These are phyloP conservation scores for Sanderia malayensis DNA, from an alignment of 30 jellyfish, hydroid and myxozoan species.

Conservation along the genomic window DNA sequence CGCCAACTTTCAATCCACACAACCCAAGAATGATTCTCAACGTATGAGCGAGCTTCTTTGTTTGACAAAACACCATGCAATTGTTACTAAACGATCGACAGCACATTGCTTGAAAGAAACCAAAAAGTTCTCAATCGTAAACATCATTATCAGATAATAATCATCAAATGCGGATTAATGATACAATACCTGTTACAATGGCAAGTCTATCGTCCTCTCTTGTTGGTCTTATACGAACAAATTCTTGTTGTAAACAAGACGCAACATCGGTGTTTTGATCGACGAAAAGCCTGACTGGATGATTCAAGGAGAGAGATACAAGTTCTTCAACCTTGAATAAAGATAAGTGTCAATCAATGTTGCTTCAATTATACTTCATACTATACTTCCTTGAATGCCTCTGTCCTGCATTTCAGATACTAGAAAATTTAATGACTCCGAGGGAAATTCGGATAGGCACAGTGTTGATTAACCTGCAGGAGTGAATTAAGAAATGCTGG, in stretches of 20 bases:
- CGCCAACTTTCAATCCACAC: constrained; percentile 90
- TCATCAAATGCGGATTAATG: too few species aligned
- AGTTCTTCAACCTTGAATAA: constrained; percentile 74
- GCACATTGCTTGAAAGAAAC: constrained; percentile 60
- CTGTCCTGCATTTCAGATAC: too few species aligned
- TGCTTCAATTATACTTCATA: too few species aligned
- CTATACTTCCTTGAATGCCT: too few species aligned
- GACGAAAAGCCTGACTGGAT: constrained; percentile 88
- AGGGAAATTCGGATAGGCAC: too few species aligned
- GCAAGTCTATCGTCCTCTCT: constrained; percentile 90
- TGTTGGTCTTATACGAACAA: constrained; percentile 82
- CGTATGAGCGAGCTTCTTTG: constrained; percentile 83
- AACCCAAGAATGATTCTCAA: constrained; percentile 88
- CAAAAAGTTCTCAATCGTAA: not conserved
- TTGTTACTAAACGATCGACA: constrained; percentile 84
- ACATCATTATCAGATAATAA: too few species aligned
- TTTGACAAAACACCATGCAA: constrained; percentile 86
- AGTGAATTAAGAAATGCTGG: too few species aligned
- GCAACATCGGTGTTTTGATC: constrained; percentile 94
- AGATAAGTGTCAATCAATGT: too few species aligned
- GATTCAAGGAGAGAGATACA: constrained; percentile 78
- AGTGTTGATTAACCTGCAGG: too few species aligned
- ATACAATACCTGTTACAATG: constrained; percentile 75
- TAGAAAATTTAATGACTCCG: too few species aligned
- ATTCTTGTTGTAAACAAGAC: constrained; percentile 84